Evolutionary conservation across 2,113 vertebrate species (phyloP), one percentile per base, ranked within the genome.

Genomic region (Formicarius rufipectus): DNA sequence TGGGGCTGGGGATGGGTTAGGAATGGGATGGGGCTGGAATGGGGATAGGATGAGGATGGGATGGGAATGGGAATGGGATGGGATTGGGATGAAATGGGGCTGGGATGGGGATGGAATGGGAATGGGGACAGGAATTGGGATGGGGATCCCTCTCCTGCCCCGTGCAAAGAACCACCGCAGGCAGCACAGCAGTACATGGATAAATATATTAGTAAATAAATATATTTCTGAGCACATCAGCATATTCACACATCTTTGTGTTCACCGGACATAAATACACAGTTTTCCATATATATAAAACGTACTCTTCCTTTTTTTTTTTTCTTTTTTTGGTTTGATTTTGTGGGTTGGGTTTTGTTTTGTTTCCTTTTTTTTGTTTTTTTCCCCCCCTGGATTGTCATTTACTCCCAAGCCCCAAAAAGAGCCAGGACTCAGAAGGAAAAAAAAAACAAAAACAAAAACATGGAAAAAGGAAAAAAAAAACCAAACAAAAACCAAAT

Each of bases 181-280:
- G 95, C 97, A 98, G 95, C 97, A 98, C 97, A 98, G 97, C 64
- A 95, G 96, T 98, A 97, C 83, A 94, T 98, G 99, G 99, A 99
- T 99, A 99, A 99, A 99, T 99, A 99, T 99, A 99, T 99, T 99
- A 99, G 99, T 98, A 99, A 99, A 99, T 99, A 99, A 99, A 99
- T 99, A 99, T 98, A 99, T 99, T 99, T 97, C 84, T 97, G 98
- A 99, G 99, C 99, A 98, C 97, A 98, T 98, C 98, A 98, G 98
- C 98, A 98, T 99, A 99, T 98, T 99, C 98, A 99, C 99, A 99
- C 98, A 97, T 99, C 98, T 98, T 98, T 98, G 98, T 98, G 98
- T 98, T 98, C 99, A 95, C 97, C 98, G 97, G 98, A 99, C 98
- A 99, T 98, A 99, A 98, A 99, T 98, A 98, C 87, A 98, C 93